Percentiles rank a stretch among this genome's conserved stretches.
Conservation (phyloP, 2,113 vertebrate genomes). For the Carettochelys insculpta region DNA sequence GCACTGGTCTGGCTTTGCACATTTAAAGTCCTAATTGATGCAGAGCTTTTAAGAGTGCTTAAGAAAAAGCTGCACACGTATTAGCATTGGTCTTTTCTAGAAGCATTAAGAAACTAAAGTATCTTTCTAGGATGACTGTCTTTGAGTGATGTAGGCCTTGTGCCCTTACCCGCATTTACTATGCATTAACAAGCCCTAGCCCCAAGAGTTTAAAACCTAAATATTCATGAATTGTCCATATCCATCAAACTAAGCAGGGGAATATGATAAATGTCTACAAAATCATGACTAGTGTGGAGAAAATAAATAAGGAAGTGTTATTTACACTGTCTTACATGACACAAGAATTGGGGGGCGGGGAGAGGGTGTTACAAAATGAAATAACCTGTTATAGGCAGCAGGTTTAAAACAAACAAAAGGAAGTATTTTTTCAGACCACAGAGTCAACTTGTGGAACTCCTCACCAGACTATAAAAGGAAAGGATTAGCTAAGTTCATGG, state of each 20-base stretch:
- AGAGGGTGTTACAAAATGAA: too few species aligned
- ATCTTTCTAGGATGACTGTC: neutral
- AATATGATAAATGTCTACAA: too few species aligned
- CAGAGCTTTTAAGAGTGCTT: neutral
- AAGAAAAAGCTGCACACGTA: neutral
- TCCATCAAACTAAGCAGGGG: neutral
- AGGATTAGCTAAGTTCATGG: too few species aligned
- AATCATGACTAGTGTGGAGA: too few species aligned
- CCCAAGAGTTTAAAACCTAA: neutral
- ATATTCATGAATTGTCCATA: neutral
- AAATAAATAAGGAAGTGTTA: too few species aligned
- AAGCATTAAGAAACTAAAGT: neutral
- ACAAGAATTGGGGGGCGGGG: too few species aligned
- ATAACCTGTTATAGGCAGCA: too few species aligned
- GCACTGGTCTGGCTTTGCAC: neutral
- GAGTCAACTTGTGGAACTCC: too few species aligned
- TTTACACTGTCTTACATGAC: too few species aligned
- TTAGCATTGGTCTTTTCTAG: neutral
- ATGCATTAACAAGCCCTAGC: neutral
- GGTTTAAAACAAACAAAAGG: too few species aligned
- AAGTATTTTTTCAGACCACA: too few species aligned
- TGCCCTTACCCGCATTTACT: neutral
- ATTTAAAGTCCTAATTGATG: neutral
- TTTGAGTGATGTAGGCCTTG: neutral
- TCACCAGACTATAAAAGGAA: too few species aligned